phyloP scores from a whole-genome alignment of 2,797 vertebrate species.

The Acanthiza pusilla region DNA sequence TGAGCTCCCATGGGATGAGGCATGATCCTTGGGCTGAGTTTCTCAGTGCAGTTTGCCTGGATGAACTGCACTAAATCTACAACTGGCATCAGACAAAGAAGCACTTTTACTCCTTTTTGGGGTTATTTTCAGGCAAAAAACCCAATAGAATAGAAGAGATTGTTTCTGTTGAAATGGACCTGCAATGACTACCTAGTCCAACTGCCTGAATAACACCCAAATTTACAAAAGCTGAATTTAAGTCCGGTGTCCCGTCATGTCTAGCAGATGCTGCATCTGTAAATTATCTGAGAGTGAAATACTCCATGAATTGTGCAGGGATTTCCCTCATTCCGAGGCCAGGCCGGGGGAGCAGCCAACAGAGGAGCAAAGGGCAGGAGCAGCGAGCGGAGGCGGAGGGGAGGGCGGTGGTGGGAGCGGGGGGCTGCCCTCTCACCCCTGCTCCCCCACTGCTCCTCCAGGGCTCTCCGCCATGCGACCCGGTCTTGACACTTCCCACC shows the following conservation, averaged over 20 bases:
- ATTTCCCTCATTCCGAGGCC: neutral
- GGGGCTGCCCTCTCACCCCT: constrained; percentile 24
- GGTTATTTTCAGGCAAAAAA: neutral
- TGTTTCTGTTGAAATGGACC: neutral
- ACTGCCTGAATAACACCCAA: neutral
- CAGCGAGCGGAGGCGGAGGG: neutral
- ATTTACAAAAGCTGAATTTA: neutral
- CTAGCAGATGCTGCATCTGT: neutral
- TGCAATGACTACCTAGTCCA: neutral
- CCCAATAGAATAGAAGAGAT: neutral
- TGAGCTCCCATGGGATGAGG: neutral
- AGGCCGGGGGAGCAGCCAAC: neutral
- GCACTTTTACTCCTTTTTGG: neutral
- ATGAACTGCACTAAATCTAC: neutral
- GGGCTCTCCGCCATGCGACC: fast-evolving
- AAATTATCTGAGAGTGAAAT: neutral
- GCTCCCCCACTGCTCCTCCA: neutral
- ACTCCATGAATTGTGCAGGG: neutral
- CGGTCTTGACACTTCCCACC: neutral
- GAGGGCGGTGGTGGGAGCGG: neutral
- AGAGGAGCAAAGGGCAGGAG: neutral
- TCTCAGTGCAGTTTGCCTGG: neutral
- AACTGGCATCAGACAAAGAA: neutral
- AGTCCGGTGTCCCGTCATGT: neutral
- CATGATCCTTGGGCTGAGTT: neutral